A percentile compares a stretch with the other conserved stretches of the same genome.
phyloP scores from a whole-genome alignment of 1,140 invertebrate species.

The Sipha flava region DNA sequence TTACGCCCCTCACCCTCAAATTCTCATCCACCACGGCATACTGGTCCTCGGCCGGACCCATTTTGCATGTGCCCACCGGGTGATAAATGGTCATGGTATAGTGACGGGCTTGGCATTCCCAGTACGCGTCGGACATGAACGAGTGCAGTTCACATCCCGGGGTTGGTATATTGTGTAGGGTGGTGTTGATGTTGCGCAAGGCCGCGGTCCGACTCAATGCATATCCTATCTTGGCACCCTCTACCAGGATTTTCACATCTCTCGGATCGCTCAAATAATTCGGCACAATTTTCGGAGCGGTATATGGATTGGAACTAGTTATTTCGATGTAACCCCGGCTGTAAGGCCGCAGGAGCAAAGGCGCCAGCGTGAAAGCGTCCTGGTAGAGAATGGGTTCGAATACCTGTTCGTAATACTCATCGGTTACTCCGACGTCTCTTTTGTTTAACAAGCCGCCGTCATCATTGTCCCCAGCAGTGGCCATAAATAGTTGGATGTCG shows the following conservation, averaged over 20 bases:
- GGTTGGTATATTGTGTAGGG: slow-evolving; percentile 44
- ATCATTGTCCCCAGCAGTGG: slow-evolving; percentile 58
- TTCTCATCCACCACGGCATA: slow-evolving; percentile 54
- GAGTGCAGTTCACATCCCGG: slow-evolving; percentile 45
- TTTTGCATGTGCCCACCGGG: slow-evolving; percentile 53
- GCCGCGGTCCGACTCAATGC: slow-evolving; percentile 53
- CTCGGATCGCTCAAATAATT: slow-evolving; percentile 55
- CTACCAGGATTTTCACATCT: slow-evolving; percentile 44
- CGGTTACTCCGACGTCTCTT: slow-evolving; percentile 55
- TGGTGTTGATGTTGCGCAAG: slow-evolving; percentile 55
- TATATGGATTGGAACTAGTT: slow-evolving; percentile 54
- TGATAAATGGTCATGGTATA: slow-evolving; percentile 48
- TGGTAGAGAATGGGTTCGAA: slow-evolving; percentile 59
- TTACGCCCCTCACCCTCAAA: slow-evolving; percentile 52
- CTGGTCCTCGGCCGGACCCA: slow-evolving; percentile 52
- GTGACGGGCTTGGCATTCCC: slow-evolving; percentile 55
- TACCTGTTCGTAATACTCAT: slow-evolving; percentile 56
- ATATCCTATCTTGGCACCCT: slow-evolving; percentile 62
- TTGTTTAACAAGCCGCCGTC: slow-evolving; percentile 66
- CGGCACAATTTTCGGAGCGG: slow-evolving; percentile 69
- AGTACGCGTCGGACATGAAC: slow-evolving; percentile 55
- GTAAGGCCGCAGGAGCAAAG: slow-evolving; percentile 59
- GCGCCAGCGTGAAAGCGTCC: slow-evolving; percentile 57
- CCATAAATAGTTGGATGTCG: slow-evolving; percentile 67
- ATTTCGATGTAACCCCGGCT: slow-evolving; percentile 62